Base-by-base conservation (phyloP, 2,888 invertebrate genomes). In the Helleia helle region DNA sequence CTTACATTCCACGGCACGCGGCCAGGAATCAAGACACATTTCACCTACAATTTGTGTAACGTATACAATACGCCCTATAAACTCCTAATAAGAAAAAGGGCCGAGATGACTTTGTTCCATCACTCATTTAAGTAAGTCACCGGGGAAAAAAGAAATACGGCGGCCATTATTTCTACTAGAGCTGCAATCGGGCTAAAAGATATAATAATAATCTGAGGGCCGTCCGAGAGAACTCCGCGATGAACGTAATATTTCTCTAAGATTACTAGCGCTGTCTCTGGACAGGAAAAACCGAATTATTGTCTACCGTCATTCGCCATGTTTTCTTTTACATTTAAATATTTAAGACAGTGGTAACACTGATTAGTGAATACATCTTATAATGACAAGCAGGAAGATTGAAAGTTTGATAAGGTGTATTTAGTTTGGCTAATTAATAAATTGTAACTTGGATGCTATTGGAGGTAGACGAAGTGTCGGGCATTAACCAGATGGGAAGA, bases 111-210 rank as follows among this genome's bases (percentile, higher is more conserved):
- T 56, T 57, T 43, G 22, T 34, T 34, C 51, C 52, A 51, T 53
- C 55, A 55, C 49, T 56, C 59, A 61, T 62, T 58, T 55, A 63
- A 60, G 58, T 56, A 22, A 22, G 34, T 62, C 61, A 56, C 55
- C 46, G 51, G 58, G 52, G 58, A 54, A 48, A 47, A 37, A 59
- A 60, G 56, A 48, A 52, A 65, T 65, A 60, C 62, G 60, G 58
- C 56, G 57, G 58, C 57, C 56, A 71, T 71, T 71, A 72, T 58
- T 67, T 66, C 63, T 62, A 65, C 61, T 56, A 59, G 55, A 57
- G 54, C 56, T 34, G 58, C 67, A 65, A 71, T 73, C 69, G 62
- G 55, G 53, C 54, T 53, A 56, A 64, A 62, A 47, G 59, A 68
- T 66, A 61, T 62, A 63, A 69, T 71, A 67, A 60, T 50, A 55